Conservation (phyloP, 2,113 vertebrate genomes). For the Boleophthalmus pectinirostris region DNA sequence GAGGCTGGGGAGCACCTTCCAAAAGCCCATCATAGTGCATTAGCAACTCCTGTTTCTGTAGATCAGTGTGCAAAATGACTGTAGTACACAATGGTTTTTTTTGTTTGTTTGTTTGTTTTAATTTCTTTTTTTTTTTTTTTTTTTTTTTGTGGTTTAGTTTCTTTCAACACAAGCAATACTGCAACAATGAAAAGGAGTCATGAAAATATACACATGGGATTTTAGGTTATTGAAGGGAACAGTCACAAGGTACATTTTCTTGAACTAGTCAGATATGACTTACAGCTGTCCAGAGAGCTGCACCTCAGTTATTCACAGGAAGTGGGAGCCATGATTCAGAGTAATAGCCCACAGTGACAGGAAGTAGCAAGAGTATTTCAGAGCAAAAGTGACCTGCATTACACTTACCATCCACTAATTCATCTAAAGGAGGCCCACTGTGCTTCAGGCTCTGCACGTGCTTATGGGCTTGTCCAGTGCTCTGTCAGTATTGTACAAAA, state of each 20-base stretch:
- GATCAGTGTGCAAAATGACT: constrained; percentile 26
- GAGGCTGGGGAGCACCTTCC: constrained; percentile 64
- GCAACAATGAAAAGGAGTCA: neutral
- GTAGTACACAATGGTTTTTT: neutral
- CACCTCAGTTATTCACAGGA: constrained; percentile 39
- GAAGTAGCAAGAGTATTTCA: constrained; percentile 49
- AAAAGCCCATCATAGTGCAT: constrained; percentile 69
- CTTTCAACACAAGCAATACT: neutral
- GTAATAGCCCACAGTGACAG: constrained; percentile 41
- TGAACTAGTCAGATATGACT: constrained; percentile 24
- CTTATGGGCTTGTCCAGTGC: constrained; percentile 5
- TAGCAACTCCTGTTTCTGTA: constrained; percentile 66
- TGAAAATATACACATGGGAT: no score
- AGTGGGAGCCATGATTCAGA: constrained; percentile 30
- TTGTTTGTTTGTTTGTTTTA: no score
- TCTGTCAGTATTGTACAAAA: constrained; percentile 28
- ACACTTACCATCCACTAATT: constrained; percentile 46
- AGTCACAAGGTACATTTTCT: constrained; percentile 15
- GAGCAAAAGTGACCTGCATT: constrained; percentile 66
- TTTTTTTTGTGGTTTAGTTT: no score
- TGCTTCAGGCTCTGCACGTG: neutral
- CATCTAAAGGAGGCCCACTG: constrained; percentile 30
- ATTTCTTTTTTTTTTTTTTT: no score
- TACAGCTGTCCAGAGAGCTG: constrained; percentile 32
- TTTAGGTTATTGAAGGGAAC: no score